Percentiles rank a stretch among this genome's conserved stretches.
Conservation (phyloP, 2,888 invertebrate genomes). For the Agriopis marginaria region DNA sequence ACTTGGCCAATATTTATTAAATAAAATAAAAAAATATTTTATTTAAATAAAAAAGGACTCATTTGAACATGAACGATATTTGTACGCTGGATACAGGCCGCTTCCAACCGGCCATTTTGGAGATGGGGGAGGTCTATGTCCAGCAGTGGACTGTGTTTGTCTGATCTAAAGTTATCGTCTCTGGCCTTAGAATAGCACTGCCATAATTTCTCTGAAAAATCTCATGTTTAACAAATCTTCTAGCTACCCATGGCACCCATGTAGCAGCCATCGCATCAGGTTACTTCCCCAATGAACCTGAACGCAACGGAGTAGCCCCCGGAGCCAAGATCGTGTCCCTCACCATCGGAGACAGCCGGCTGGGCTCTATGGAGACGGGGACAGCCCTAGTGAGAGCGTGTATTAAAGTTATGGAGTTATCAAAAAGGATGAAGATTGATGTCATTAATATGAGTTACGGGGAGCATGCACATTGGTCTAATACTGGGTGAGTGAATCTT, state of each 20-base stretch:
- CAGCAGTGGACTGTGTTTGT: no score
- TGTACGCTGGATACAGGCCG: no score
- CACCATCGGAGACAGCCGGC: conserved; percentile 96
- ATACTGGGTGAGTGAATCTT: conserved; percentile 90
- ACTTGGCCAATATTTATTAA: no score
- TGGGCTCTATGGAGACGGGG: conserved; percentile 98
- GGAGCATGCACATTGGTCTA: conserved; percentile 96
- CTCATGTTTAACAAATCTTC: neutral
- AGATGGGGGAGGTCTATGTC: no score
- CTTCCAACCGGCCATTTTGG: no score
- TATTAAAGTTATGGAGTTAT: conserved; percentile 93
- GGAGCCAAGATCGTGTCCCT: conserved; percentile 97
- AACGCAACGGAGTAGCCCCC: conserved; percentile 97
- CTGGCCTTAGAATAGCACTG: no score
- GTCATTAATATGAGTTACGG: conserved; percentile 99
- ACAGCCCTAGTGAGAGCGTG: conserved; percentile 96
- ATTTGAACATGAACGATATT: no score
- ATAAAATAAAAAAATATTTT: no score
- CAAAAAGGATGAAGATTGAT: conserved; percentile 88
- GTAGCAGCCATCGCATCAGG: conserved; percentile 98
- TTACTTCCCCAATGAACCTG: conserved; percentile 93
- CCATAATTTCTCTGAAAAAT: neutral
- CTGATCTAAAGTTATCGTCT: no score
- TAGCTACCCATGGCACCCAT: conserved; percentile 98
- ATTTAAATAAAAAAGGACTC: no score